Conservation (phyloP, 1,140 invertebrate genomes). For the Ips nitidus region DNA sequence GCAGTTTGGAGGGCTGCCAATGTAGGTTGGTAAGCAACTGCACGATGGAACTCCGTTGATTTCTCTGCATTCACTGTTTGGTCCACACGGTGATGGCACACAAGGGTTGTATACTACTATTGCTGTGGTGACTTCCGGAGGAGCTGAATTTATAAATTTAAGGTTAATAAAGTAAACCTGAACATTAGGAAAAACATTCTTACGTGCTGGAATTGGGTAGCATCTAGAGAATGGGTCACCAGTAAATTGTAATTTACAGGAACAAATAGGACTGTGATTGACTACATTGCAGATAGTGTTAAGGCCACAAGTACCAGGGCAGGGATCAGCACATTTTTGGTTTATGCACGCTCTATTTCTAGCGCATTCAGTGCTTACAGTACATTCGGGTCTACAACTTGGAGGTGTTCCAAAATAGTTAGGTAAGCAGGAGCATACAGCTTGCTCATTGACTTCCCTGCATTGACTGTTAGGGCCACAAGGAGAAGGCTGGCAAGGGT, state of each 20-base stretch:
- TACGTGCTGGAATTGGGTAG: slow-evolving; percentile 50
- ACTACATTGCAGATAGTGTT: slow-evolving; percentile 61
- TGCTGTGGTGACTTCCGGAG: slow-evolving; percentile 45
- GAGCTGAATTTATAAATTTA: slow-evolving; percentile 39
- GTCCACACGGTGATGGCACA: slow-evolving; percentile 62
- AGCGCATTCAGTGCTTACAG: slow-evolving; percentile 65
- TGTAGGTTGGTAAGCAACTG: slow-evolving; percentile 58
- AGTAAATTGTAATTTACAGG: slow-evolving; percentile 58
- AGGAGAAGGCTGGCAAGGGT: slow-evolving; percentile 59
- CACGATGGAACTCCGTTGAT: slow-evolving; percentile 60
- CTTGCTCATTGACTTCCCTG: slow-evolving; percentile 55
- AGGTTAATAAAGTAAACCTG: neutral
- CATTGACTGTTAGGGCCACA: slow-evolving; percentile 63
- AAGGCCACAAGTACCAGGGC: slow-evolving; percentile 63
- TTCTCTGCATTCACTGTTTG: slow-evolving; percentile 57
- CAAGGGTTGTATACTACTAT: slow-evolving; percentile 58
- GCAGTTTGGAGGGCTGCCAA: slow-evolving; percentile 59
- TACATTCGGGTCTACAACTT: slow-evolving; percentile 66
- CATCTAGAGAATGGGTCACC: slow-evolving; percentile 64
- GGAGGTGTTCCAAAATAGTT: slow-evolving; percentile 73
- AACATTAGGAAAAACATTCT: slow-evolving; percentile 24
- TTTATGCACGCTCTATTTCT: slow-evolving; percentile 64
- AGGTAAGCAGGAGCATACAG: slow-evolving; percentile 70
- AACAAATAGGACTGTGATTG: slow-evolving; percentile 62
- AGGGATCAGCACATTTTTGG: slow-evolving; percentile 68